Evolutionary conservation across 2,797 vertebrate species (phyloP), one percentile per base, ranked within the genome.

Genomic region (Pantherophis vulpinus): DNA sequence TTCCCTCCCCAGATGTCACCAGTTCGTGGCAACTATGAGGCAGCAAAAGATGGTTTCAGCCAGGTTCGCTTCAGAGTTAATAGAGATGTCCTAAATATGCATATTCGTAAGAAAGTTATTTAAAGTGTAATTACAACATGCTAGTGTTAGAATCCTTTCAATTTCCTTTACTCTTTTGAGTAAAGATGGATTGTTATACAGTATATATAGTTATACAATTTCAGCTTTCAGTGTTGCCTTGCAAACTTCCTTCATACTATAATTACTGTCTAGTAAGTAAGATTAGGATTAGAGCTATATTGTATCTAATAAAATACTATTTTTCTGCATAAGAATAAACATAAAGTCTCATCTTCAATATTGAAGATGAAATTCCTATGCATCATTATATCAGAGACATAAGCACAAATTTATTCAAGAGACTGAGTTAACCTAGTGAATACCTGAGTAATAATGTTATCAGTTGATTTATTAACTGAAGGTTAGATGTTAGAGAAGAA

Each of bases 391-490:
- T 83, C 37, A 83, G 20, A 83, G 12, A 58, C 5, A 23, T 20
- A 23, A 20, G n/a, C 11, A 11, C 88, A 93, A 92, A 93, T 47
- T 12, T 37, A 93, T 86, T 12, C 13, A 29, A 88, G 47, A 86
- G 3, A 25, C 37, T 56, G 59, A 79, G 47, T 79, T 92, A 93
- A 90, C 61, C 10, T 90, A 58, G 89, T 47, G 60, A 94, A 56
- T 90, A 47, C 51, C 92, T 88, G 90, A 91, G 23, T 92, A 95
- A 58, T 90, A 93, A 93, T 94, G 93, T 91, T 94, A 74, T 93
- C 25, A 83, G 60, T 59, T 90, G 93, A 54, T 94, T 16, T 86
- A 5, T 29, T 96, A 14, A 7, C 14, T n/a, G 59, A 93, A 86
- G 92, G 58, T 54, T 74, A 93, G 93, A 86, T 87, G 93, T 94